These are phyloP conservation scores for Cynoglossus semilaevis DNA, from an alignment of 2,113 vertebrate genomes.

Conservation along the genomic window DNA sequence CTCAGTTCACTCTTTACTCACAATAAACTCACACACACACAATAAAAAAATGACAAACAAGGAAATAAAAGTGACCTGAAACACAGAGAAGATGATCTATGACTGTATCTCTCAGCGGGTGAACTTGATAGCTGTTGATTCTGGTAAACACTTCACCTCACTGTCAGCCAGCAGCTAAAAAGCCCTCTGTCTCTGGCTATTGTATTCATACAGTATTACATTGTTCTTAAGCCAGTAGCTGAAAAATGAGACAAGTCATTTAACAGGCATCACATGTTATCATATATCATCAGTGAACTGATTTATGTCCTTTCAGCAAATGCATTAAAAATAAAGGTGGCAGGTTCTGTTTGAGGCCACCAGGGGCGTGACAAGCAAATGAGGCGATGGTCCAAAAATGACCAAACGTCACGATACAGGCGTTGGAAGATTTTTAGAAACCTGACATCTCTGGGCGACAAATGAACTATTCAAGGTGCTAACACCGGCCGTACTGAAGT, in stretches of 20 bases:
- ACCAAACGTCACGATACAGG: too few species aligned
- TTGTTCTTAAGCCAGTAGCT: neutral
- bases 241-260: neutral
- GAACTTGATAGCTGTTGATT: neutral
- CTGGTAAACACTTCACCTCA: constrained; percentile 12
- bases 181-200: neutral
- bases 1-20: too few species aligned
- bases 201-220: neutral
- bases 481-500: constrained; percentile 25
- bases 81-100: neutral
- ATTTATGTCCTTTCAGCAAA: neutral
- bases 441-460: constrained; percentile 29
- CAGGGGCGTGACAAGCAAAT: neutral
- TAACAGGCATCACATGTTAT: constrained; percentile 6
- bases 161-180: neutral
- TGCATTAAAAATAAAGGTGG: neutral
- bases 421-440: too few species aligned
- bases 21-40: too few species aligned
- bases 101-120: neutral
- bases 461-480: constrained; percentile 20
- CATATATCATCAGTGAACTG: neutral
- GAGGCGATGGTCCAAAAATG: too few species aligned
- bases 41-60: neutral
- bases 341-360: constrained; percentile 11
- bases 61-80: neutral